These are phyloP conservation scores for Pygoscelis adeliae DNA, from an alignment of 2,113 vertebrate species.

Conservation along the genomic window DNA sequence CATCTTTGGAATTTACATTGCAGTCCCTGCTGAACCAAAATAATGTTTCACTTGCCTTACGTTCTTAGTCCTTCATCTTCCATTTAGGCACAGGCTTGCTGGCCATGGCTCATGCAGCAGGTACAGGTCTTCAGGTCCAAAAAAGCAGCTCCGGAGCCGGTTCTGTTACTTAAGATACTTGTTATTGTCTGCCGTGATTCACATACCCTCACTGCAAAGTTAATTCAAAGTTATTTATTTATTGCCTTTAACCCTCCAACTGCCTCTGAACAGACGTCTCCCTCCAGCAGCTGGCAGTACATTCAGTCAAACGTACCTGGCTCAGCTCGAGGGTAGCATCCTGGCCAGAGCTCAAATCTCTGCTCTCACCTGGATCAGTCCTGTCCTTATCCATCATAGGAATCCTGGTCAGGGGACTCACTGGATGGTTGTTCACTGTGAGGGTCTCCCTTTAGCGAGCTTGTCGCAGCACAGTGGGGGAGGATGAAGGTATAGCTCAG, in stretches of 20 bases:
- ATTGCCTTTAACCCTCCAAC: neutral
- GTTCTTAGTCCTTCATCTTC: neutral
- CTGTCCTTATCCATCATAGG: neutral
- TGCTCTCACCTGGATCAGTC: neutral
- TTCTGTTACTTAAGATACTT: neutral
- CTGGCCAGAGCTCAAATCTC: neutral
- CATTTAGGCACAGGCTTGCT: neutral
- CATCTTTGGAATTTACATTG: neutral
- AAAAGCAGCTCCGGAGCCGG: rapidly evolving
- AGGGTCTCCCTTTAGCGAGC: neutral
- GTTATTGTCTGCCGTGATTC: neutral
- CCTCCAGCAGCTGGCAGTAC: neutral
- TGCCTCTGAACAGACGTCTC: neutral
- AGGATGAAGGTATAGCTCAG: neutral
- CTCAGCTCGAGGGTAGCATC: too few species aligned
- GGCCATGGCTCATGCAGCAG: neutral
- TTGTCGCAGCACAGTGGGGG: neutral
- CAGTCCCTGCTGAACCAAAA: neutral
- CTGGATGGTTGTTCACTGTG: neutral
- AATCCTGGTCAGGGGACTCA: neutral
- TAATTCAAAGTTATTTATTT: neutral
- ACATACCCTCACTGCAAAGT: neutral
- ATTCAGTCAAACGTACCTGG: neutral
- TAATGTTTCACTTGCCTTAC: neutral
- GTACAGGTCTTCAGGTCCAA: neutral